Evolutionary conservation across 2,797 vertebrate genomes (phyloP).

Genomic region (Tauraco hartlaubi): DNA sequence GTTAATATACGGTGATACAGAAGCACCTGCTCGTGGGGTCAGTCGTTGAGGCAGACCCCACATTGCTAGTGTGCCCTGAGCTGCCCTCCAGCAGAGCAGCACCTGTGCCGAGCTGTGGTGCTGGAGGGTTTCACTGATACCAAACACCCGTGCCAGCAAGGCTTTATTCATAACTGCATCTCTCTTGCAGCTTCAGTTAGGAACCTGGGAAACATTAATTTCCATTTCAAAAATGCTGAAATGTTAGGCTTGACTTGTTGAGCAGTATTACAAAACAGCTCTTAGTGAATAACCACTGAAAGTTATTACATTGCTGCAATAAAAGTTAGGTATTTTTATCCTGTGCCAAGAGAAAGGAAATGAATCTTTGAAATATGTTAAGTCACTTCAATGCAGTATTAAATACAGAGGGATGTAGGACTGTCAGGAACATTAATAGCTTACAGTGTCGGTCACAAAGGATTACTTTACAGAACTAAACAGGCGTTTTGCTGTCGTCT

Average conservation of each 20-base stretch:
- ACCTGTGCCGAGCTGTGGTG: background rate
- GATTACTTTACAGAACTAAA: slow-evolving; percentile 34
- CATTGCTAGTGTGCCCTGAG: background rate
- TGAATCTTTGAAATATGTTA: slow-evolving; percentile 44
- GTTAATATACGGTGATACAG: accelerated
- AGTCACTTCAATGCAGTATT: background rate
- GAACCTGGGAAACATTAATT: background rate
- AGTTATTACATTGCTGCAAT: slow-evolving; percentile 6
- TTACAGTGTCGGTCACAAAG: background rate
- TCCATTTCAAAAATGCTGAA: slow-evolving; percentile 8
- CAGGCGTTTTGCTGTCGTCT: background rate
- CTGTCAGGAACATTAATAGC: background rate
- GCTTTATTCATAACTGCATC: background rate
- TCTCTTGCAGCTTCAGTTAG: background rate
- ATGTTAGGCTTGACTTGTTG: slow-evolving; percentile 1
- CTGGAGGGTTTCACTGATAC: background rate
- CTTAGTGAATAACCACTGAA: background rate
- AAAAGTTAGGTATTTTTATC: slow-evolving; percentile 36
- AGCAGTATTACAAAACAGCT: slow-evolving; percentile 11
- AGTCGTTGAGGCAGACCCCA: background rate
- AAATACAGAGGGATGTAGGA: background rate
- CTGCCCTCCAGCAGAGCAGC: background rate
- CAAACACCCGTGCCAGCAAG: background rate
- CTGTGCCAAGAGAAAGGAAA: slow-evolving; percentile 16
- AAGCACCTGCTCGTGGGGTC: background rate